Conservation (phyloP, 2,797 vertebrate species). For the Champsocephalus gunnari region DNA sequence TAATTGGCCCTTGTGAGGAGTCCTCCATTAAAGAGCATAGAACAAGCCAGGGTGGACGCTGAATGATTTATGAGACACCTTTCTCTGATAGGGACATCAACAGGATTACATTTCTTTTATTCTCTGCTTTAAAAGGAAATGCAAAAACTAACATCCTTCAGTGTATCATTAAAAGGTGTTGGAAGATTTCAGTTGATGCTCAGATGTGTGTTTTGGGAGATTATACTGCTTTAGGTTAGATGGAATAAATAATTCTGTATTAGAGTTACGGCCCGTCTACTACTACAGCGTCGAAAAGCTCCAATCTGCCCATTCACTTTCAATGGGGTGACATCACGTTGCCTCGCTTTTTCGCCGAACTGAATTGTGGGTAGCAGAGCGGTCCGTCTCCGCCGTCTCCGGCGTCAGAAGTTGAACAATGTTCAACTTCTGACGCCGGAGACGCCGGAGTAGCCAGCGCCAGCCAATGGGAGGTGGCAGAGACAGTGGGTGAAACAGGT, state of each 20-base stretch:
- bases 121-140: constrained; percentile 37
- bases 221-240: constrained; percentile 1
- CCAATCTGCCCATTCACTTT: too few species aligned
- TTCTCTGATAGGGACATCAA: constrained; percentile 66
- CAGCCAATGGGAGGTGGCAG: too few species aligned
- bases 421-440: too few species aligned
- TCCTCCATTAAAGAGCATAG: constrained; percentile 63
- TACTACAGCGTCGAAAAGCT: too few species aligned
- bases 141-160: constrained; percentile 16
- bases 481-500: too few species aligned
- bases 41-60: constrained; percentile 67
- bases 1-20: constrained; percentile 78
- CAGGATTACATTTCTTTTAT: constrained; percentile 61
- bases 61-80: constrained; percentile 75
- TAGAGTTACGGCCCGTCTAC: background rate
- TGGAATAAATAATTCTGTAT: background rate
- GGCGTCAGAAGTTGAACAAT: too few species aligned
- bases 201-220: background rate
- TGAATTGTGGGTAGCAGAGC: too few species aligned
- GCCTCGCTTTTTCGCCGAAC: too few species aligned
- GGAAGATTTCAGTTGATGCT: background rate
- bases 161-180: constrained; percentile 29
- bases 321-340: too few species aligned
- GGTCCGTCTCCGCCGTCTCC: too few species aligned
- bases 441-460: too few species aligned